Conservation (phyloP, 2,113 vertebrate species). For the Heterotis niloticus region DNA sequence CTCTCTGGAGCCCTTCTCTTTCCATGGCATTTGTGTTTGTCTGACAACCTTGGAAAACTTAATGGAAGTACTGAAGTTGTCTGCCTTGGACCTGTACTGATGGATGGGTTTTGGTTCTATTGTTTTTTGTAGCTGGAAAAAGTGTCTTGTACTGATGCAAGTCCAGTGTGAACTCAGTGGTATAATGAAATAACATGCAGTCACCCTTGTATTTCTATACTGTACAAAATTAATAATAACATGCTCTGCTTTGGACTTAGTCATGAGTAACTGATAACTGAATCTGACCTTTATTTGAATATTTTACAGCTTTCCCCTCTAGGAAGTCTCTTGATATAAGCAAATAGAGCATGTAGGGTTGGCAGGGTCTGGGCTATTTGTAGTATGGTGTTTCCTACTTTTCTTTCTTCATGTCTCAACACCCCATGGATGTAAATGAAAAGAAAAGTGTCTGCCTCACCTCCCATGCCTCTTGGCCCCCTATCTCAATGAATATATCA, state of each 20-base stretch:
- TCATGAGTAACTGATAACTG: conserved; percentile 18
- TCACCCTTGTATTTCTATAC: neutral
- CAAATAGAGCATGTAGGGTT: conserved; percentile 26
- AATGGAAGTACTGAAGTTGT: no score
- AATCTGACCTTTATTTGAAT: conserved; percentile 35
- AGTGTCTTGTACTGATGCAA: conserved; percentile 6
- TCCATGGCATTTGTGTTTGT: no score
- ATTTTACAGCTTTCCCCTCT: conserved; percentile 31
- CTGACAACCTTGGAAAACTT: no score
- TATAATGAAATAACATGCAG: neutral
- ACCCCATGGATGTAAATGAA: neutral
- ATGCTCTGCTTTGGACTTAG: conserved; percentile 30
- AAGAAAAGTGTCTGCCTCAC: neutral
- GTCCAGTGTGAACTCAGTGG: neutral
- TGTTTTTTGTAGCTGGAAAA: conserved; percentile 15
- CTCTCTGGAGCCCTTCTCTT: no score
- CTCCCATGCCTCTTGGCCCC: neutral
- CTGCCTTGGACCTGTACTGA: no score
- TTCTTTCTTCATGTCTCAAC: neutral
- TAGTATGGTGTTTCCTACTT: conserved; percentile 28
- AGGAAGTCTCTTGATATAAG: conserved; percentile 33
- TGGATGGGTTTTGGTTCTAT: neutral
- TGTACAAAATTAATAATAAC: conserved; percentile 19
- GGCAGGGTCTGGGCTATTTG: conserved; percentile 19
- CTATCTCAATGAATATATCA: conserved; percentile 19